Evolutionary conservation across 2,888 invertebrate species (phyloP).

Genomic region (Pachymerium ferrugineum): DNA sequence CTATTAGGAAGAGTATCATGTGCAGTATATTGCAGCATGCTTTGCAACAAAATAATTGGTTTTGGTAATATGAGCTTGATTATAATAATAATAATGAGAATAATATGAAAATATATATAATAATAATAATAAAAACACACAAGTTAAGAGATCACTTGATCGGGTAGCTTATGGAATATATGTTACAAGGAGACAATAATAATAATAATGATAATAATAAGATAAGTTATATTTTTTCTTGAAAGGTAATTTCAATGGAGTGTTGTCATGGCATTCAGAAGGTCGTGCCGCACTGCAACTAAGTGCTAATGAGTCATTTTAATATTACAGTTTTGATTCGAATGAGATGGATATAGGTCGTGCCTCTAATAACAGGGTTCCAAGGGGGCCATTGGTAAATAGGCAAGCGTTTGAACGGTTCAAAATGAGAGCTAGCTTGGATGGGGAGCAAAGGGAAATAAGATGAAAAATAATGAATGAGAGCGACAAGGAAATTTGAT

Average conservation of each 20-base stretch:
- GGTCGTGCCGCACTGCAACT: constrained; percentile 34
- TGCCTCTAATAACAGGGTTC: constrained; percentile 32
- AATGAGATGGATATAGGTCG: constrained; percentile 29
- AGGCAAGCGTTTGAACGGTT: constrained; percentile 31
- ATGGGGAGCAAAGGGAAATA: constrained; percentile 32
- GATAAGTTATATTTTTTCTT: not conserved
- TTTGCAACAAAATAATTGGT: constrained; percentile 29
- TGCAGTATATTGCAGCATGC: constrained; percentile 34
- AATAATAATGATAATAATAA: constrained; percentile 13
- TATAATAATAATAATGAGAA: not conserved
- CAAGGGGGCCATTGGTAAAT: constrained; percentile 30
- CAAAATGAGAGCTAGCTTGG: constrained; percentile 32
- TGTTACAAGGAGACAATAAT: not conserved
- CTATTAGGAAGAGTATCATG: constrained; percentile 31
- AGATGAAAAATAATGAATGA: constrained; percentile 30
- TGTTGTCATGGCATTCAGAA: constrained; percentile 25
- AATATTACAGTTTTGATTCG: constrained; percentile 18
- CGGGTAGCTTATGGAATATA: constrained; percentile 15
- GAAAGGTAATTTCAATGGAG: constrained; percentile 25
- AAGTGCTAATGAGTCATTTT: constrained; percentile 31
- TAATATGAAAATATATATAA: not conserved
- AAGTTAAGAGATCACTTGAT: constrained; percentile 24
- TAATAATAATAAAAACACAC: not conserved
- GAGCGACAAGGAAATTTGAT: constrained; percentile 23
- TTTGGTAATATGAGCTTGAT: constrained; percentile 3